Conservation (phyloP, 2,797 vertebrate genomes). For the Pseudochaenichthys georgianus region DNA sequence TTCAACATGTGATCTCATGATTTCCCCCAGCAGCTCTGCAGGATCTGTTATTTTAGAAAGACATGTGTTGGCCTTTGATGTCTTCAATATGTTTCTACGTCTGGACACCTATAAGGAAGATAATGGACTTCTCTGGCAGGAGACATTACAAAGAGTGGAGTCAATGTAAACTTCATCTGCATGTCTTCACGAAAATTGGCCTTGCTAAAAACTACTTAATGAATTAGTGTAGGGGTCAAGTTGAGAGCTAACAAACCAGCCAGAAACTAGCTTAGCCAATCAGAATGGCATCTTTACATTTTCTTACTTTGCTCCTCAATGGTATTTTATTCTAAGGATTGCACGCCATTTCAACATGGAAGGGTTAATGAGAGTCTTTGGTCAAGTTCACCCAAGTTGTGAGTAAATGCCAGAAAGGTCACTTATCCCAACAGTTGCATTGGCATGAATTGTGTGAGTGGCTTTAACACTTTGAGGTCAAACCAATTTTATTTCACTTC, state of each 20-base stretch:
- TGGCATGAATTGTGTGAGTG: too few species aligned
- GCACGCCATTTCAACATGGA: too few species aligned
- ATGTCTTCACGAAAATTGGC: background rate
- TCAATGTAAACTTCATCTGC: background rate
- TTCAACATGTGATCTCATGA: constrained; percentile 25
- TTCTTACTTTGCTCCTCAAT: too few species aligned
- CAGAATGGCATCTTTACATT: background rate
- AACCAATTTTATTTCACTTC: background rate
- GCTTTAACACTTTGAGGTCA: background rate
- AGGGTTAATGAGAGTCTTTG: too few species aligned
- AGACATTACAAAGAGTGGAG: too few species aligned
- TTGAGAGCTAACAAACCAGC: background rate
- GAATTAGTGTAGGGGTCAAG: background rate
- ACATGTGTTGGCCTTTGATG: background rate
- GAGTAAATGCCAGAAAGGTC: too few species aligned
- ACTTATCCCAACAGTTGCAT: too few species aligned
- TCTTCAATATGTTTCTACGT: background rate
- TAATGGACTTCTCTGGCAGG: background rate
- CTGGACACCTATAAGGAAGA: background rate
- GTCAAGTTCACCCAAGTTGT: background rate
- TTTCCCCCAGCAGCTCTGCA: constrained; percentile 10
- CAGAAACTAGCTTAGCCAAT: background rate
- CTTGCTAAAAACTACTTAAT: background rate
- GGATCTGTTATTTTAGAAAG: background rate
- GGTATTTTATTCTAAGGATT: too few species aligned